Evolutionary conservation across 1,140 invertebrate genomes (phyloP).

Genomic region (Euwallacea similis): DNA sequence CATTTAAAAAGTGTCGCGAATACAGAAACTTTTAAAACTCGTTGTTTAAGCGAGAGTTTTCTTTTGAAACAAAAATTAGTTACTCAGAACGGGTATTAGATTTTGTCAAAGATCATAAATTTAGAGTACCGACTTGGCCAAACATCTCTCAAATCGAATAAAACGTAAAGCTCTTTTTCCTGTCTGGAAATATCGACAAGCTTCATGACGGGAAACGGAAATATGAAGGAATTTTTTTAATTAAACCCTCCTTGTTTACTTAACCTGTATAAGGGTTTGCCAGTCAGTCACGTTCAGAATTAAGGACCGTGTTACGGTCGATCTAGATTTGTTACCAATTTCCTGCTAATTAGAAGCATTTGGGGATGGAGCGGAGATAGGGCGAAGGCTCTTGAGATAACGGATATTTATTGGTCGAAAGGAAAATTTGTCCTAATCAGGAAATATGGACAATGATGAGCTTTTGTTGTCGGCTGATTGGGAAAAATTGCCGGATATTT

Average conservation of each 20-base stretch:
- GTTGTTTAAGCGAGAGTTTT: too few species aligned
- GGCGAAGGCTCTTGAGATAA: not conserved
- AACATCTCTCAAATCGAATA: too few species aligned
- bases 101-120: too few species aligned
- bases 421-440: too few species aligned
- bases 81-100: too few species aligned
- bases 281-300: conserved; percentile 5
- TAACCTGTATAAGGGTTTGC: not conserved
- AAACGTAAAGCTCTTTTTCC: not conserved
- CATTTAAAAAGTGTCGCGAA: not conserved
- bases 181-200: not conserved
- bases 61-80: too few species aligned
- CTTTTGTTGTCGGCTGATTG: too few species aligned
- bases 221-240: not conserved
- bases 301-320: not conserved
- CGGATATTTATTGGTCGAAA: not conserved
- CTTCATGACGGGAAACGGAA: not conserved
- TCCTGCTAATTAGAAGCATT: conserved; percentile 11
- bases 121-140: too few species aligned
- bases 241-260: not conserved
- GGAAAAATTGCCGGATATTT: too few species aligned
- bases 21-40: too few species aligned
- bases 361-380: not conserved
- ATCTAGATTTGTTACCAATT: conserved; percentile 14
- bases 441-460: too few species aligned